These are phyloP conservation scores for Paralichthys olivaceus DNA, from an alignment of 2,113 vertebrate species.

Conservation along the genomic window DNA sequence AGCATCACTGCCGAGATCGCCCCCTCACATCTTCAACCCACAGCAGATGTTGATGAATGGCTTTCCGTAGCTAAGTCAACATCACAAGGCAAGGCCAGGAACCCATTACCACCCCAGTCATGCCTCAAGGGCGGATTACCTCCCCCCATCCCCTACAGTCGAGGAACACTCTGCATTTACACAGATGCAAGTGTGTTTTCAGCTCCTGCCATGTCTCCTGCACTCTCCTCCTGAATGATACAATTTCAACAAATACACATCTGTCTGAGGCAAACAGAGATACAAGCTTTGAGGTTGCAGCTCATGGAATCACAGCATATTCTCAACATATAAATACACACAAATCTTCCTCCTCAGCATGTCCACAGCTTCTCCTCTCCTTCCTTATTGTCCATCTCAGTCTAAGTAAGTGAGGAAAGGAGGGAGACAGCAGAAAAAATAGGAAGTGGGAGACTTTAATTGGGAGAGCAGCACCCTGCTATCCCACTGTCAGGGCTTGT, in stretches of 20 bases:
- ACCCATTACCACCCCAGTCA: slow-evolving; percentile 70
- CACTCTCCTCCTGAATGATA: not conserved
- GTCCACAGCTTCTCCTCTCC: not conserved
- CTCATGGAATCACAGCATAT: slow-evolving; percentile 7
- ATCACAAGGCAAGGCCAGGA: slow-evolving; percentile 31
- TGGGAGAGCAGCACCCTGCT: slow-evolving; percentile 45
- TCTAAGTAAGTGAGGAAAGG: not conserved
- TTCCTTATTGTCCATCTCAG: slow-evolving; percentile 3
- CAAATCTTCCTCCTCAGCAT: slow-evolving; percentile 11
- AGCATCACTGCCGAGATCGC: not conserved
- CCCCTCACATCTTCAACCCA: slow-evolving; percentile 11
- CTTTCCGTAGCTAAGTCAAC: slow-evolving; percentile 38
- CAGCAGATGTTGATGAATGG: slow-evolving; percentile 57
- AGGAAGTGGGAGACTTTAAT: slow-evolving; percentile 41
- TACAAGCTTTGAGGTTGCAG: not conserved
- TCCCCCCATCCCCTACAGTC: slow-evolving; percentile 21
- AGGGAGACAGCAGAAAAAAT: slow-evolving; percentile 8
- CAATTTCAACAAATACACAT: slow-evolving; percentile 19
- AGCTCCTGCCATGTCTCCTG: not conserved
- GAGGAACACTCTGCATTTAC: slow-evolving; percentile 31
- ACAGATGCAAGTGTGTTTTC: slow-evolving; percentile 28
- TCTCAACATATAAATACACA: slow-evolving; percentile 6
- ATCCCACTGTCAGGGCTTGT: slow-evolving; percentile 54
- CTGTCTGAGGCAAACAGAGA: not conserved
- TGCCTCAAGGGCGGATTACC: slow-evolving; percentile 68